Evolutionary conservation across 2,888 invertebrate genomes (phyloP).

Genomic region (Sphinx pinastri): DNA sequence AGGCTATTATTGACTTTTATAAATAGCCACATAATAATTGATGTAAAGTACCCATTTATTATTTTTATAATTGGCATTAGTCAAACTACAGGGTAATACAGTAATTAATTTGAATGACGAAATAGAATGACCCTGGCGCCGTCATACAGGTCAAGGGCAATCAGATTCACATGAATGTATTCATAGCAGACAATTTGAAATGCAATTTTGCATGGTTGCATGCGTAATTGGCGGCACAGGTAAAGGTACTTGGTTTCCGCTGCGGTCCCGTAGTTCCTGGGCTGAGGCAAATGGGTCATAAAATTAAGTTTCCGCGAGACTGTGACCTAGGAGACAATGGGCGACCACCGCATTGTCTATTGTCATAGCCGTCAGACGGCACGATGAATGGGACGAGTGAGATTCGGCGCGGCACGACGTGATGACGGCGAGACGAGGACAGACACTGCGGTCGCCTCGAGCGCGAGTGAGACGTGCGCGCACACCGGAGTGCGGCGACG

Average conservation of each 20-base stretch:
- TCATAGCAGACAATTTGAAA: slow-evolving; percentile 21
- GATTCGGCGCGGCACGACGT: slow-evolving; percentile 64
- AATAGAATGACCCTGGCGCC: not conserved
- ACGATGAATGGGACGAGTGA: slow-evolving; percentile 78
- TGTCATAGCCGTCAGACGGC: slow-evolving; percentile 64
- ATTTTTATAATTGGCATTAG: no score
- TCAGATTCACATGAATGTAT: slow-evolving; percentile 4
- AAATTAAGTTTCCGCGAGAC: slow-evolving; percentile 62
- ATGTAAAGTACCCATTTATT: no score
- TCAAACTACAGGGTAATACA: not conserved
- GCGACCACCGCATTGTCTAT: slow-evolving; percentile 69
- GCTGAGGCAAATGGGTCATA: slow-evolving; percentile 60
- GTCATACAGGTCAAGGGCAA: slow-evolving; percentile 7
- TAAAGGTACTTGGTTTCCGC: slow-evolving; percentile 52
- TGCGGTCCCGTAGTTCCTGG: slow-evolving; percentile 54
- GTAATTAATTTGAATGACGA: not conserved
- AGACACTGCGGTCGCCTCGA: slow-evolving; percentile 42
- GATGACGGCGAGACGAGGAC: slow-evolving; percentile 48
- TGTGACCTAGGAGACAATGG: slow-evolving; percentile 67
- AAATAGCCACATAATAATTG: not conserved
- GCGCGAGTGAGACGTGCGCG: slow-evolving; percentile 50
- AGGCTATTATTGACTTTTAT: not conserved
- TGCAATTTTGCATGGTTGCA: not conserved
- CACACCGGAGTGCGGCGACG: slow-evolving; percentile 44
- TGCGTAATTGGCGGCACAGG: slow-evolving; percentile 34